These are phyloP conservation scores for Pterocles gutturalis DNA, from an alignment of 2,113 vertebrate genomes.

Conservation along the genomic window DNA sequence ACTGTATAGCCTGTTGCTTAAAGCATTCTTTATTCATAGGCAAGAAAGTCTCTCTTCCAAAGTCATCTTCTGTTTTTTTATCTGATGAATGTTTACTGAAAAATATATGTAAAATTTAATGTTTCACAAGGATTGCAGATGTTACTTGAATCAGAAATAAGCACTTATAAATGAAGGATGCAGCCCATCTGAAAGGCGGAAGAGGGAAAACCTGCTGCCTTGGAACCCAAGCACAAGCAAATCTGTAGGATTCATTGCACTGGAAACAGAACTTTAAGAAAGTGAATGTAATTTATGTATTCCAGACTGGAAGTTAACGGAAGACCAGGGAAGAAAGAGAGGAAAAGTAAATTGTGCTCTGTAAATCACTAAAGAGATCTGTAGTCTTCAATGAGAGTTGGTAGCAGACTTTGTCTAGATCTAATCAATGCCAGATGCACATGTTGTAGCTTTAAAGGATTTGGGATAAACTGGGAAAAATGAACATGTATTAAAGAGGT, in stretches of 20 bases:
- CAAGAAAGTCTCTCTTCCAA: neutral
- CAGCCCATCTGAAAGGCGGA: neutral
- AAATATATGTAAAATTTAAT: neutral
- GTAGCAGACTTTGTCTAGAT: neutral
- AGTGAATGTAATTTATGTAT: neutral
- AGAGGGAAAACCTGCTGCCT: neutral
- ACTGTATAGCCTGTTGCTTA: neutral
- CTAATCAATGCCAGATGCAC: neutral
- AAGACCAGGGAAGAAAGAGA: neutral
- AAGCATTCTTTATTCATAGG: neutral
- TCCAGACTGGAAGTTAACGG: neutral
- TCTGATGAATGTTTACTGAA: neutral
- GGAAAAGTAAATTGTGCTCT: neutral
- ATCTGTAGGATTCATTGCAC: neutral
- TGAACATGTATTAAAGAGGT: neutral
- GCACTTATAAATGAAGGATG: neutral
- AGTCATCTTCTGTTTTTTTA: neutral
- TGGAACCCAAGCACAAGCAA: neutral
- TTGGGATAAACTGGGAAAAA: neutral
- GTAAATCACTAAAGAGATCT: neutral
- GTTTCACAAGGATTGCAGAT: neutral
- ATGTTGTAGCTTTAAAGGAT: neutral
- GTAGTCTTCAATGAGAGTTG: neutral
- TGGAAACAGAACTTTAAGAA: neutral
- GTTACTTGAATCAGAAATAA: neutral